Percentiles rank a stretch among this genome's conserved stretches.
phyloP scores from a whole-genome alignment of 2,888 invertebrate species.

The Noctua janthina region DNA sequence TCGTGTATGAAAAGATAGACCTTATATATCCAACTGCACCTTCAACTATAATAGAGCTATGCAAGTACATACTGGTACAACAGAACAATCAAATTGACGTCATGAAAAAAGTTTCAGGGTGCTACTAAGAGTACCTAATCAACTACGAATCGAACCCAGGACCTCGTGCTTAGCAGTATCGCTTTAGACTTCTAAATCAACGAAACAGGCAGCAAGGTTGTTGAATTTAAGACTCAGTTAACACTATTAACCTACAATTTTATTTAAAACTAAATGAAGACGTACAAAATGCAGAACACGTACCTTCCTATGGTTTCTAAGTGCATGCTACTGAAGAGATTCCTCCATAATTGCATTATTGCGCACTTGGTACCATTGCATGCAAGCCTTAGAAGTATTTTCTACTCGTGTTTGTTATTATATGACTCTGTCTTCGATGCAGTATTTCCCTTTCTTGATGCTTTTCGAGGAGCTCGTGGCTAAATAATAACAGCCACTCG shows the following conservation, averaged over 20 bases:
- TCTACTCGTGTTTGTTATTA: conserved; percentile 32
- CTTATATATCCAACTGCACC: too few species aligned
- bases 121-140: neutral
- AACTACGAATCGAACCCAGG: neutral
- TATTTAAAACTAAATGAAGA: conserved; percentile 37
- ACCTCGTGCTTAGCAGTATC: neutral
- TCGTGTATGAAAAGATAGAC: too few species aligned
- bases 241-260: conserved; percentile 34
- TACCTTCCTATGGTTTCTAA: conserved; percentile 69
- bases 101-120: too few species aligned
- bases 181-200: neutral
- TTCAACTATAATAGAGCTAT: too few species aligned
- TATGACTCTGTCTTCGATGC: neutral
- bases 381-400: conserved; percentile 69
- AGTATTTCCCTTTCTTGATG: neutral
- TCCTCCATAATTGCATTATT: conserved; percentile 73
- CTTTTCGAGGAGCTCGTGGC: too few species aligned
- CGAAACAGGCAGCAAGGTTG: neutral
- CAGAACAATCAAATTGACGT: neutral
- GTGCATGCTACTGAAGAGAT: conserved; percentile 67
- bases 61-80: neutral
- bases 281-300: conserved; percentile 45
- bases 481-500: too few species aligned
- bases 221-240: neutral
- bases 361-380: conserved; percentile 40